These are phyloP conservation scores for Pimpla rufipes DNA, from an alignment of 2,888 invertebrate genomes.

Conservation along the genomic window DNA sequence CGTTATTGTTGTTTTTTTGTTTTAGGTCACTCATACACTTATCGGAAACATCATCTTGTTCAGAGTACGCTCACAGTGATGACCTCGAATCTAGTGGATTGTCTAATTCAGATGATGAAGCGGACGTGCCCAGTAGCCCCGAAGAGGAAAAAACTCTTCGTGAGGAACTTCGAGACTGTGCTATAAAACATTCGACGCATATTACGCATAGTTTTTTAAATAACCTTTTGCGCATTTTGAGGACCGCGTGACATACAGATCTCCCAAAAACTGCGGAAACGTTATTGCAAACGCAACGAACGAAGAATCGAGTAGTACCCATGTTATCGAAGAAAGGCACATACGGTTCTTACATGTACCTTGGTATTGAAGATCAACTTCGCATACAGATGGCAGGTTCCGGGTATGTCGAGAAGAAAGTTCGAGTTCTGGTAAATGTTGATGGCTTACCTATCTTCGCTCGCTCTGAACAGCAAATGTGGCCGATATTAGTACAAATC, in stretches of 20 bases:
- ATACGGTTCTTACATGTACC: constrained; percentile 39
- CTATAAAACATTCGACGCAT: constrained; percentile 30
- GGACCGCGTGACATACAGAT: constrained; percentile 37
- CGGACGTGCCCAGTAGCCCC: neutral
- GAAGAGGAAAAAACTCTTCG: constrained; percentile 21
- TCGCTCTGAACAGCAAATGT: constrained; percentile 20
- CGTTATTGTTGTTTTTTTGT: constrained; percentile 26
- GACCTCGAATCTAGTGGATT: neutral
- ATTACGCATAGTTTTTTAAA: constrained; percentile 36
- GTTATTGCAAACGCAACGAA: constrained; percentile 20
- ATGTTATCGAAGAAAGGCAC: constrained; percentile 26
- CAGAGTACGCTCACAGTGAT: neutral
- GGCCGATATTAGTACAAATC: constrained; percentile 32
- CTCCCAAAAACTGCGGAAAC: constrained; percentile 53
- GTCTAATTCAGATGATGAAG: neutral
- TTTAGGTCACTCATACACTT: constrained; percentile 1
- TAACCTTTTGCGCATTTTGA: constrained; percentile 39
- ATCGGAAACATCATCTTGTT: constrained; percentile 14
- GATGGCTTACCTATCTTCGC: constrained; percentile 41
- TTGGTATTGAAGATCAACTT: constrained; percentile 34
- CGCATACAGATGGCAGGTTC: constrained; percentile 21
- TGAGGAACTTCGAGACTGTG: constrained; percentile 34
- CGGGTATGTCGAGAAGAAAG: constrained; percentile 22
- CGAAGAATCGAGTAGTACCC: constrained; percentile 6
- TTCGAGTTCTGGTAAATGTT: constrained; percentile 32